Evolutionary conservation across 2,797 vertebrate genomes (phyloP), one percentile per base, ranked within the genome.

Genomic region (Cryptoblepharus egeriae): DNA sequence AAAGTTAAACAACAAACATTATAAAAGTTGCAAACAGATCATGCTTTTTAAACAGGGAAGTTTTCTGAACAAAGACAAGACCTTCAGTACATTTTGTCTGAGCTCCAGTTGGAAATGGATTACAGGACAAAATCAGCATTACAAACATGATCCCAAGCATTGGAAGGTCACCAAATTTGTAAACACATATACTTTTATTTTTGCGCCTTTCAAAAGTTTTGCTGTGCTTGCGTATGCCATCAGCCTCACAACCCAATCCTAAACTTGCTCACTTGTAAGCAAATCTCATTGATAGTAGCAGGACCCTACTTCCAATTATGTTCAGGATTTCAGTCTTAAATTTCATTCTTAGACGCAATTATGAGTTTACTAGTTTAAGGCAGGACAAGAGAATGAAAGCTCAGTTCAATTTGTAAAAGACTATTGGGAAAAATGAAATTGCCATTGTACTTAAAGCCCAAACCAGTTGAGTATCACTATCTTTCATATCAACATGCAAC

Each of bases 1-100:
- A 94, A 92, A 95, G 94, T 96, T 96, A 96, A 85, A 99, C 97
- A 97, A 92, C 92, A 88, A 95, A 94, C 93, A 95, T 94, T 90
- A 89, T 90, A 90, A 94, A 95, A 94, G 91, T 95, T 94, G 92
- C 87, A 90, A 95, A 96, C 95, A 96, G 92, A 93, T 96, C 96
- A 96, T 96, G 95, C 96, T 92, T 94, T 58, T 91, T 91, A 94
- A 77, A 96, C 94, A 95, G 92, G 91, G 90, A 92, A 91, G 90
- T 91, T 93, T 95, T 92, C 92, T 94, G 89, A 95, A 95, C 94
- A 95, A 87, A 93, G 92, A 96, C 94, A 93, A 95, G 94, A 95
- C 94, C 94, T 92, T 94, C 93, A 93, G 88, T 93, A 94, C 91
- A 94, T 91, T 52, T 93, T 95, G 92, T 92, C 94, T 92, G 92